phyloP scores from a whole-genome alignment of 2,113 vertebrate genomes.

The Uria lomvia region DNA sequence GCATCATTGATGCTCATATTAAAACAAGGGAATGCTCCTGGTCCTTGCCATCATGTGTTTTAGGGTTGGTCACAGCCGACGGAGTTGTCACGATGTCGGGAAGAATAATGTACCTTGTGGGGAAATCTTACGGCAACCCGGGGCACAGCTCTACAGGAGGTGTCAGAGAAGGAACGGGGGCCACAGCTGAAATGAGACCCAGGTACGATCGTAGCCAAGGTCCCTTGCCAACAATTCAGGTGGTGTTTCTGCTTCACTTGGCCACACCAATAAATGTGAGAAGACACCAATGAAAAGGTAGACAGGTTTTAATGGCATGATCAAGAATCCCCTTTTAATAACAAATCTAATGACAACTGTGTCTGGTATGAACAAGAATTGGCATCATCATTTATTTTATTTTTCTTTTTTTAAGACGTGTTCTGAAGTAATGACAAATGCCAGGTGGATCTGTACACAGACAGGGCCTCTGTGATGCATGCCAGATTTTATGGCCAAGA shows the following conservation, averaged over 20 bases:
- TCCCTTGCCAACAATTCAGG: not conserved
- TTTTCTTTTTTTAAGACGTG: constrained; percentile 6
- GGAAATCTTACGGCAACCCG: not conserved
- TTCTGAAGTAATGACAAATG: constrained; percentile 49
- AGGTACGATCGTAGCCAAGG: not conserved
- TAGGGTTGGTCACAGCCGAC: not conserved
- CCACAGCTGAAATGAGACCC: not conserved
- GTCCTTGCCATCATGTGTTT: not conserved
- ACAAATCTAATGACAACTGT: constrained; percentile 72
- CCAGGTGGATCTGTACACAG: constrained; percentile 62
- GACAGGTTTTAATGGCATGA: constrained; percentile 81
- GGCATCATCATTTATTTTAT: not conserved
- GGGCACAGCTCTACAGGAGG: not conserved
- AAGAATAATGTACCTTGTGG: not conserved
- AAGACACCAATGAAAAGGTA: constrained; percentile 71
- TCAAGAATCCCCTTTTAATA: constrained; percentile 74
- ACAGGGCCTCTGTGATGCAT: constrained; percentile 66
- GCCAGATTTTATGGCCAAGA: constrained; percentile 66
- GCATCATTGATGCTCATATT: not conserved
- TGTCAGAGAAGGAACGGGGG: not conserved
- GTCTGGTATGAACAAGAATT: constrained; percentile 63
- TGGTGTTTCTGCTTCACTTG: not conserved
- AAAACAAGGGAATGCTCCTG: not conserved
- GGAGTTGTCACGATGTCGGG: not conserved
- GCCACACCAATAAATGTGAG: constrained; percentile 20